Conservation (phyloP, 1,140 invertebrate species). For the Meloidogyne floridensis region DNA sequence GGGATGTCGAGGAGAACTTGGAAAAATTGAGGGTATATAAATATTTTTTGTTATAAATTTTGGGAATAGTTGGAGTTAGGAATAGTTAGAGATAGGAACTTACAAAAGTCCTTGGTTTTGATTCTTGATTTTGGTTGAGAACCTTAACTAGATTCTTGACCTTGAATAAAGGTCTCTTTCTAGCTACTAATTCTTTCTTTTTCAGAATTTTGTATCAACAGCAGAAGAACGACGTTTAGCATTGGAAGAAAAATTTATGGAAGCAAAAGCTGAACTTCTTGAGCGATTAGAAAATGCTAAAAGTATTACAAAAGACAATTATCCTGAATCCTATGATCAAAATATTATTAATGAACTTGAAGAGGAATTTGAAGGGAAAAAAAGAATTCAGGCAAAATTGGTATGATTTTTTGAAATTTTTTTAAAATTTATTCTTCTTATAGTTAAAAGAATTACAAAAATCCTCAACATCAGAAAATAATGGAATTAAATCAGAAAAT, state of each 20-base stretch:
- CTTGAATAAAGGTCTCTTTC: no score
- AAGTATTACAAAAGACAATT: neutral
- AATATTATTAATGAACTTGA: constrained; percentile 20
- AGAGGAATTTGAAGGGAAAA: constrained; percentile 11
- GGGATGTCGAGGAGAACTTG: constrained; percentile 16
- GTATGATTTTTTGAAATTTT: constrained; percentile 25
- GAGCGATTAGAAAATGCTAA: constrained; percentile 18
- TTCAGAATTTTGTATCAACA: constrained; percentile 26
- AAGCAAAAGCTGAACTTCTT: constrained; percentile 21
- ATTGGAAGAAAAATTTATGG: constrained; percentile 36
- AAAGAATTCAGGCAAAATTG: constrained; percentile 35
- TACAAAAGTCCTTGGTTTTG: no score
- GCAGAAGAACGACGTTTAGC: constrained; percentile 27
- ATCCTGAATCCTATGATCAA: neutral
- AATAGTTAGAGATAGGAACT: no score
- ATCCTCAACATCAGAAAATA: constrained; percentile 3
- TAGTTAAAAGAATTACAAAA: constrained; percentile 33
- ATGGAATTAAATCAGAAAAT: constrained; percentile 5
- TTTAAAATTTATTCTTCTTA: neutral
- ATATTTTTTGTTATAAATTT: neutral
- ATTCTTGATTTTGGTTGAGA: no score
- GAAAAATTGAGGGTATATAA: constrained; percentile 35
- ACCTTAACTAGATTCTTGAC: no score
- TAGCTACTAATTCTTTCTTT: no score
- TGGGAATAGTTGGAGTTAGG: no score